Evolutionary conservation across 2,113 vertebrate genomes (phyloP).

Genomic region (Cinclus cinclus): DNA sequence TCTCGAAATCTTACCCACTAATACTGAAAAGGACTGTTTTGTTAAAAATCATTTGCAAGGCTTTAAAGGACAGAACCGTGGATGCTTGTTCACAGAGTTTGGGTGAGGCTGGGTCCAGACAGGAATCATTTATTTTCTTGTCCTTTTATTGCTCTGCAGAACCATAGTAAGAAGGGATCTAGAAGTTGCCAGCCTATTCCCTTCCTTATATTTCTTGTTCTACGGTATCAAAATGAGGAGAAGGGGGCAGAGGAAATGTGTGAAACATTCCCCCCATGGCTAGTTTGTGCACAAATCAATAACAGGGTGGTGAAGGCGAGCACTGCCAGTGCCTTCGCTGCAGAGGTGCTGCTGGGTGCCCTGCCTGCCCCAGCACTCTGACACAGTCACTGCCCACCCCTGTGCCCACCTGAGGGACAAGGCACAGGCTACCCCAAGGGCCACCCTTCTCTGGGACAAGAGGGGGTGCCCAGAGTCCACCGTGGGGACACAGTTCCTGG

Average conservation of each 20-base stretch:
- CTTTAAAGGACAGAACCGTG: neutral
- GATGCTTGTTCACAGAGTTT: neutral
- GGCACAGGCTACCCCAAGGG: neutral
- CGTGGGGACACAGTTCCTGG: neutral
- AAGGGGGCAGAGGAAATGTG: neutral
- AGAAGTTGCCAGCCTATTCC: neutral
- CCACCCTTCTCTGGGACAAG: neutral
- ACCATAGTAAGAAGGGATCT: neutral
- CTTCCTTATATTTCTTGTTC: neutral
- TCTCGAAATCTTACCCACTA: neutral
- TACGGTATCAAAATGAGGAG: neutral
- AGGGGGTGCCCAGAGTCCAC: neutral
- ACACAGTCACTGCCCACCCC: neutral
- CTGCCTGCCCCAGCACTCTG: neutral
- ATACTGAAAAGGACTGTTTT: neutral
- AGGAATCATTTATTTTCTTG: neutral
- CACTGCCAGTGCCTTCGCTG: neutral
- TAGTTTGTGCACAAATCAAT: neutral
- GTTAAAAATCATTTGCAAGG: neutral
- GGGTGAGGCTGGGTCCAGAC: neutral
- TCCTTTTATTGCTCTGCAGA: neutral
- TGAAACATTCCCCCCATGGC: neutral
- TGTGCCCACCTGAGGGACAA: neutral
- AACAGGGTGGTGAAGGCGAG: accelerated
- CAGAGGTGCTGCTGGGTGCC: neutral